A percentile compares a stretch with the other conserved stretches of the same genome.
phyloP scores from a whole-genome alignment of 2,888 invertebrate species.

The Helleia helle region DNA sequence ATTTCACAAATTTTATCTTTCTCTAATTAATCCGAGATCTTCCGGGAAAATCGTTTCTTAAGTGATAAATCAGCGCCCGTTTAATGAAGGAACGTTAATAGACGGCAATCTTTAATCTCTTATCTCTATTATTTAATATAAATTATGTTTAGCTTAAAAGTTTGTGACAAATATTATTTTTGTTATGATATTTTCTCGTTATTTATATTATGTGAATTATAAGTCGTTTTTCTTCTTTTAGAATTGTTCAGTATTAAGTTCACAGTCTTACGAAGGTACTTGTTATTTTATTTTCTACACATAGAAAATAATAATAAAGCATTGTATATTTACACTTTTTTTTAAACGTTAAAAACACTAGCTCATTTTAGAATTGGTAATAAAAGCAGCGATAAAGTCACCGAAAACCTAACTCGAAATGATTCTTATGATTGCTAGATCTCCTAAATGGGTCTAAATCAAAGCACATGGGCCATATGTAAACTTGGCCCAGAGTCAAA shows the following conservation, averaged over 20 bases:
- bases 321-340: too few relatives aligned
- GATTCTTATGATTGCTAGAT: neutral
- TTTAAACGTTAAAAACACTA: too few relatives aligned
- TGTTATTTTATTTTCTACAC: too few relatives aligned
- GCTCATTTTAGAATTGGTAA: too few relatives aligned
- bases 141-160: conserved; percentile 3
- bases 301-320: too few relatives aligned
- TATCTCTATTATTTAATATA: conserved; percentile 9
- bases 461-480: conserved; percentile 5
- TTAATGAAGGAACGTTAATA: conserved; percentile 54
- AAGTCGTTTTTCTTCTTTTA: too few relatives aligned
- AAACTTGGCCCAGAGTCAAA: conserved; percentile 24
- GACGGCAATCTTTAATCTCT: conserved; percentile 56
- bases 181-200: too few relatives aligned
- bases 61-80: conserved; percentile 54
- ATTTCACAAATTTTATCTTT: conserved; percentile 65
- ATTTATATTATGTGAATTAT: too few relatives aligned
- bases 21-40: conserved; percentile 64
- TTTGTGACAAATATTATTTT: too few relatives aligned
- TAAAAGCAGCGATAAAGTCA: too few relatives aligned
- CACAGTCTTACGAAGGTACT: too few relatives aligned
- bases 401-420: conserved; percentile 1
- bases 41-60: conserved; percentile 53
- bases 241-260: too few relatives aligned
- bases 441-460: conserved; percentile 8